Evolutionary conservation across 2,888 invertebrate genomes (phyloP).

Genomic region (Ophion ventricosus): DNA sequence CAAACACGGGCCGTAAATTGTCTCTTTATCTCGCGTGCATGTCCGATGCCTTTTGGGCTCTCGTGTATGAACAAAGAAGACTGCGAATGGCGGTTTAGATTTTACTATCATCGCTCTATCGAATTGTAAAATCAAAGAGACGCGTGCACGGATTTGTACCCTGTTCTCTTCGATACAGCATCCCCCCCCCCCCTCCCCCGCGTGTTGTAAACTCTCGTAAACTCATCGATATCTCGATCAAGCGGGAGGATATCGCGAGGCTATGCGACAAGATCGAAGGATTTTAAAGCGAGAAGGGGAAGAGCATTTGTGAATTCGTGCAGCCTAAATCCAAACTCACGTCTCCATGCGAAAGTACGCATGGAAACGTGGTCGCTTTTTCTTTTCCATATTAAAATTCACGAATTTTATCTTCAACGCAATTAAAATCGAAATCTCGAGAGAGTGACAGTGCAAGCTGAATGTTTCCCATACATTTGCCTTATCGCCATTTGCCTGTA

Average conservation of each 20-base stretch:
- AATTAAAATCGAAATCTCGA: not conserved
- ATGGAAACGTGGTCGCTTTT: not conserved
- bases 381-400: not conserved
- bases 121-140: constrained; percentile 61
- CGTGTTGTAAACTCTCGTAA: constrained; percentile 53
- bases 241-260: constrained; percentile 25
- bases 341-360: not conserved
- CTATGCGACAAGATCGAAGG: constrained; percentile 59
- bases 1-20: constrained; percentile 23
- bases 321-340: constrained; percentile 1
- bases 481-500: not conserved
- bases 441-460: not conserved
- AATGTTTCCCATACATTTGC: not conserved
- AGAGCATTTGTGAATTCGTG: constrained; percentile 1
- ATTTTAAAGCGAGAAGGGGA: constrained; percentile 40
- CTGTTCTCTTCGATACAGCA: not conserved
- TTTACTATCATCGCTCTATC: constrained; percentile 43
- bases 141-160: constrained; percentile 50
- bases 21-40: constrained; percentile 26
- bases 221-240: constrained; percentile 60
- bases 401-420: not conserved
- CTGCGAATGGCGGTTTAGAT: constrained; percentile 11
- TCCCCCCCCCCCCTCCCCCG: constrained; percentile 1
- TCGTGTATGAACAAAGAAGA: constrained; percentile 37
- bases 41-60: constrained; percentile 15